A percentile compares a stretch with the other conserved stretches of the same genome.
Conservation (phyloP, 2,888 invertebrate genomes). For the Odontocerum albicorne region DNA sequence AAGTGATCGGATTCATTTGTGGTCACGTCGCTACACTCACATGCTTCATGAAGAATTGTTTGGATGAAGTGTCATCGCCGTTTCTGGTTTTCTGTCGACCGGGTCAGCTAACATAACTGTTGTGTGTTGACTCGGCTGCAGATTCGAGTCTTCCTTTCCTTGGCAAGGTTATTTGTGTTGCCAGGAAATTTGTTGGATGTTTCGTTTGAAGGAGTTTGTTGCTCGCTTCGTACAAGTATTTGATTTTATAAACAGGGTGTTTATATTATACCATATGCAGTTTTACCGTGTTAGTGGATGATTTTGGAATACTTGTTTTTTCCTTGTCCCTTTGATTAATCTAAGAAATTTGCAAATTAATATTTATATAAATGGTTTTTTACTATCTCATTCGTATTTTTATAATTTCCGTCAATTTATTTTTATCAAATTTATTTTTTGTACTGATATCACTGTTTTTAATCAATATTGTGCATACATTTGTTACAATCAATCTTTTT, state of each 20-base stretch:
- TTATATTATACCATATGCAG: constrained; percentile 10
- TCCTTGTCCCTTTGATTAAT: no score
- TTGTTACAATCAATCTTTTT: no score
- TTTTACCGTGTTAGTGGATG: constrained; percentile 1
- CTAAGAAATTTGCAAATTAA: no score
- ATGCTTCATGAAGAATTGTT: constrained; percentile 1
- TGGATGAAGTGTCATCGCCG: not conserved
- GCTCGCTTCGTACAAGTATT: constrained; percentile 25
- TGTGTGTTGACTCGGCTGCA: constrained; percentile 1
- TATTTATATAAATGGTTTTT: no score
- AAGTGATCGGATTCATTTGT: no score
- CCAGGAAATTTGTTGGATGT: constrained; percentile 2
- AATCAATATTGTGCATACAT: no score
- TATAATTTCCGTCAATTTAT: no score
- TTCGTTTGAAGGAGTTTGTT: constrained; percentile 4
- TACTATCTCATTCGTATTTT: no score
- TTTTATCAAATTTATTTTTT: no score
- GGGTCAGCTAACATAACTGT: not conserved
- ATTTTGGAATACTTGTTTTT: constrained; percentile 8
- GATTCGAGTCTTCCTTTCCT: constrained; percentile 30
- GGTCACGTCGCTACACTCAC: constrained; percentile 6
- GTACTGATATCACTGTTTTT: no score
- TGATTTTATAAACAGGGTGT: constrained; percentile 35
- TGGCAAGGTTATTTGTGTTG: constrained; percentile 19
- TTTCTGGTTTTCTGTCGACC: not conserved